Base-by-base conservation (phyloP, 1,140 invertebrate species). In the Campoletis sonorensis region DNA sequence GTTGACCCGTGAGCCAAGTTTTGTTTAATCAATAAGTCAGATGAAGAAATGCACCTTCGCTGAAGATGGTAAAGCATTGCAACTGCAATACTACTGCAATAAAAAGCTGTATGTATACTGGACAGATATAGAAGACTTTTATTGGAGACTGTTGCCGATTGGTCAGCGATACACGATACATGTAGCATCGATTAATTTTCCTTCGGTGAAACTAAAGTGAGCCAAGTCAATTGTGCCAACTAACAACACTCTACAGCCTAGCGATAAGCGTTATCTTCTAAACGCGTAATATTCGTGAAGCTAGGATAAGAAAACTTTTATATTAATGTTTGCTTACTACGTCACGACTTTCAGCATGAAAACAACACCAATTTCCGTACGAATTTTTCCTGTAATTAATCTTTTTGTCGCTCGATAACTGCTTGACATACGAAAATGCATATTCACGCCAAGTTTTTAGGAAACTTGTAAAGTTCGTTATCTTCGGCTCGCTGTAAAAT, bases 191-290 rank as follows among this genome's bases (percentile, higher is more conserved):
- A 54, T 54, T 54, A 54, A 54, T 54, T n/a, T 54, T 54, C 51
- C 51, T 54, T 7, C 51, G 51, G 51, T 54, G 5, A 54, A 54
- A 54, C 51, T 54, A 54, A 54, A 54, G 51, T 54, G 51, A 54
- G 51, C 51, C 51, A 54, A 54, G 51, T n/a, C 51, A 54, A 54
- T 54, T 54, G 51, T 54, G 51, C 51, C 51, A 54, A 54, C 51
- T 54, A 54, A 54, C 51, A 54, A 54, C n/a, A 54, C 51, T 0
- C n/a, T 8, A n/a, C 51, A 4, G 51, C 51, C 51, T 54, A 4
- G 18, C 16, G 51, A 54, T 54, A 54, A 54, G 51, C 51, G 51
- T 54, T 54, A 54, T 54, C 51, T 54, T 21, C n/a, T n/a, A n/a
- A 54, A 54, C n/a, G 51, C 18, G 51, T 54, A 54, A 54, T 54